These are phyloP conservation scores for Ephestia elutella DNA, from an alignment of 1,140 invertebrate genomes.

Conservation along the genomic window DNA sequence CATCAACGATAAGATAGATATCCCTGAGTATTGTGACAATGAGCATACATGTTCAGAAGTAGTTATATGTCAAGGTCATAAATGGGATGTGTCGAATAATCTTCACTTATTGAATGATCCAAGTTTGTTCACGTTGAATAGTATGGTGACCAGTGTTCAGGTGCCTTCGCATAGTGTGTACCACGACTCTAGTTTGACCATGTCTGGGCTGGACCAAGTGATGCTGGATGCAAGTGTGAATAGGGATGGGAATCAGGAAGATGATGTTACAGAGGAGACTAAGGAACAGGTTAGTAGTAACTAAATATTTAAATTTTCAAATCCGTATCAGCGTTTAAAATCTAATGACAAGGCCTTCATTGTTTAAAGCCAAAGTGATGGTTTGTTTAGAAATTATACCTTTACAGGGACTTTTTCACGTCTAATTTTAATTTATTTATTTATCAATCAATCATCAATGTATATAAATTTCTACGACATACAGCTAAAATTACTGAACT, in stretches of 20 bases:
- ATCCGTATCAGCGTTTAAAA: too few species aligned
- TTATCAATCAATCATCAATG: too few species aligned
- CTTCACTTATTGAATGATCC: conserved; percentile 75
- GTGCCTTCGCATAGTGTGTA: conserved; percentile 59
- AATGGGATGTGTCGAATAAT: conserved; percentile 77
- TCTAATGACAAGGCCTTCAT: too few species aligned
- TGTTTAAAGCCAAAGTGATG: too few species aligned
- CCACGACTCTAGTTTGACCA: conserved; percentile 72
- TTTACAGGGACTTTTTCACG: too few species aligned
- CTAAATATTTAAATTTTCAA: too few species aligned
- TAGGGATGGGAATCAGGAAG: conserved; percentile 24
- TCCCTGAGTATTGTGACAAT: conserved; percentile 54
- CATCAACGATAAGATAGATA: conserved; percentile 40
- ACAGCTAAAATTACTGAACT: too few species aligned
- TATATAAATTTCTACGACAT: too few species aligned
- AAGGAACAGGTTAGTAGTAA: conserved; percentile 47
- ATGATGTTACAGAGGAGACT: conserved; percentile 39
- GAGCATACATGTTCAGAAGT: conserved; percentile 69
- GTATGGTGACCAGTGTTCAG: conserved; percentile 67
- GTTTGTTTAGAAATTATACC: too few species aligned
- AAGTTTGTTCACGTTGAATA: conserved; percentile 70
- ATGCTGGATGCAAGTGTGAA: conserved; percentile 70
- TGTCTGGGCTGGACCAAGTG: conserved; percentile 75
- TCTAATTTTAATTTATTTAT: too few species aligned
- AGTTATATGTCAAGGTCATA: conserved; percentile 73